Base-by-base conservation (phyloP, 2,797 vertebrate species). In the Trichosurus vulpecula region DNA sequence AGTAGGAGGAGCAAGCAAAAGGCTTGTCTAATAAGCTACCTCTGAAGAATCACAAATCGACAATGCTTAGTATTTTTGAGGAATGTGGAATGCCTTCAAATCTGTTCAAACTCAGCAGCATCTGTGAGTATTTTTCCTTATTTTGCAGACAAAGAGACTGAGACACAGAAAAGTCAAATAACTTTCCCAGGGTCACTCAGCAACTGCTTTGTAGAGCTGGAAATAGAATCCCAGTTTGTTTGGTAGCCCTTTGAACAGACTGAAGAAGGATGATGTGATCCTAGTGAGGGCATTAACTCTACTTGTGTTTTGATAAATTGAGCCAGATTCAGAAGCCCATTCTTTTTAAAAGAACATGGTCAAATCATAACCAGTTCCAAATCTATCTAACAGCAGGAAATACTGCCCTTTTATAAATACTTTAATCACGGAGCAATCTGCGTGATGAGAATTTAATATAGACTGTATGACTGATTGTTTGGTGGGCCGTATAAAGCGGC, bases 381-480 rank as follows among this genome's bases (percentile, higher is more conserved):
- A 81, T 81, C 66, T 25, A 81, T n/a, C 9, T 81, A 22, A 74
- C 10, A 35, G 58, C 19, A 25, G 22, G 3, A 41, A 6, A 22
- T 22, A 13, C 58, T 90, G 10, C 87, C 61, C 54, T 25, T 52
- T 91, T 35, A 29, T 51, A 57, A 13, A 55, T 47, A 74, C 81
- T 87, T 41, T 91, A 13, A 56, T 95, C 47, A 54, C 93, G 55
- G 93, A 94, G 61, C 54, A 81, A 95, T 92, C 94, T 54, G 54
- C 74, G 93, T 90, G 41, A 51, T 81, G 29, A 90, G 74, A 96
- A 56, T 52, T 57, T 89, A 74, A 92, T 94, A 92, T 55, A 91
- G 53, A 53, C 47, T 54, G 57, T 94, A 51, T 55, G n/a, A 52
- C 55, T 35, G 25, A 47, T 52, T 2, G n/a, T 31, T 61, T 87